These are phyloP conservation scores for Entomyzon cyanotis DNA, from an alignment of 2,113 vertebrate species.

Conservation along the genomic window DNA sequence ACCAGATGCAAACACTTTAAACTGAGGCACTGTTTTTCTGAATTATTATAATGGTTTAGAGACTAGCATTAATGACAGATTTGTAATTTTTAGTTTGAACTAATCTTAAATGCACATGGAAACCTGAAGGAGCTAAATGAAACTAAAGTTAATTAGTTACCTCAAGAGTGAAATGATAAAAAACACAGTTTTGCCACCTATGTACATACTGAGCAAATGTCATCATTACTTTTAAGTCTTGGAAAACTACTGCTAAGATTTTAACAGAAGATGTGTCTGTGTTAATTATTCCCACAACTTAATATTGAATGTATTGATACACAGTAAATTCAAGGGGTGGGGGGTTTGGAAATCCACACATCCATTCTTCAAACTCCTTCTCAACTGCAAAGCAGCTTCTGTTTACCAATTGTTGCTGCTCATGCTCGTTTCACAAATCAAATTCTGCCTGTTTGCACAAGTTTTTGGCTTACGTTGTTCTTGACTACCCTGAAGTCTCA, in stretches of 20 bases:
- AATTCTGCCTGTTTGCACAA: background rate
- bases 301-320: background rate
- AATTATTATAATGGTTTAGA: background rate
- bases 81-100: background rate
- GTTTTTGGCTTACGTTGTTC: accelerated
- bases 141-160: background rate
- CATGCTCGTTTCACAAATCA: background rate
- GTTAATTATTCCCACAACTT: background rate
- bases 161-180: background rate
- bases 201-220: background rate
- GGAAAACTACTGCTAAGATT: background rate
- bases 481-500: background rate
- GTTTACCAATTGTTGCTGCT: background rate
- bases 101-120: background rate
- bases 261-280: background rate
- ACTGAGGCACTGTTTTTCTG: background rate
- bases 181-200: background rate
- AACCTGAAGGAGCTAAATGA: background rate
- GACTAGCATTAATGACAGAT: background rate
- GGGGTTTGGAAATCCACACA: background rate
- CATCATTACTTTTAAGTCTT: background rate
- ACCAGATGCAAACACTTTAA: background rate
- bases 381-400: background rate
- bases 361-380: background rate
- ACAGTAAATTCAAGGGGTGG: accelerated